Evolutionary conservation across 2,113 vertebrate genomes (phyloP), one percentile per base, ranked within the genome.

Genomic region (Epinephelus fuscoguttatus): DNA sequence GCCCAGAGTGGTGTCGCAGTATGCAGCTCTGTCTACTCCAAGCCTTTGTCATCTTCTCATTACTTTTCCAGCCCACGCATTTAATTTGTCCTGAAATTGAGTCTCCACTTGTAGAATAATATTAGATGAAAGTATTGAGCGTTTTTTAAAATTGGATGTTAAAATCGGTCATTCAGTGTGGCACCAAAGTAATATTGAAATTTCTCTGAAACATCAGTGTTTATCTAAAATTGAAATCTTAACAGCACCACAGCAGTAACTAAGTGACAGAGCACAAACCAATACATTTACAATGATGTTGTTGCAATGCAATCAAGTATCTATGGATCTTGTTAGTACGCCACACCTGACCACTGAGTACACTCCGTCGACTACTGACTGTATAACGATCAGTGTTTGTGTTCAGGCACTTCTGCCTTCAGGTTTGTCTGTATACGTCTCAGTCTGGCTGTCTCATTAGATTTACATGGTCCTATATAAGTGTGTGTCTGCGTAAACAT

Each of bases 381-480:
- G 25, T 80, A 18, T 73, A 21, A 49, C 56, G 3, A 21, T 68
- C 62, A 76, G 52, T 82, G 10, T 80, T 71, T 86, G 67, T 62
- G 63, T n/a, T 50, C 11, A 72, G 33, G 25, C 49, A 55, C 60
- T 21, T 61, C 25, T 84, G 81, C 89, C 85, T 80, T 82, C 59
- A 73, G 87, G 57, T 86, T 57, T 69, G 17, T 79, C 70, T 86
- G 80, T 79, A 61, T 71, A 30, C 47, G 5, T 73, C 70, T 73
- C 50, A 30, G 84, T 87, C 88, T 88, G 88, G 60, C 83, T 91
- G 87, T 91, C 89, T 85, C 73, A 91, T 92, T 85, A 81, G 53
- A 90, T 92, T 88, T 79, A 60, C 70, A 76, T 55, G 53, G 52
- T 79, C 64, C 19, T 42, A 18, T 52, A 78, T 66, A 74, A 73